phyloP scores from a whole-genome alignment of 2,888 invertebrate species.

The Cotesia congregata region DNA sequence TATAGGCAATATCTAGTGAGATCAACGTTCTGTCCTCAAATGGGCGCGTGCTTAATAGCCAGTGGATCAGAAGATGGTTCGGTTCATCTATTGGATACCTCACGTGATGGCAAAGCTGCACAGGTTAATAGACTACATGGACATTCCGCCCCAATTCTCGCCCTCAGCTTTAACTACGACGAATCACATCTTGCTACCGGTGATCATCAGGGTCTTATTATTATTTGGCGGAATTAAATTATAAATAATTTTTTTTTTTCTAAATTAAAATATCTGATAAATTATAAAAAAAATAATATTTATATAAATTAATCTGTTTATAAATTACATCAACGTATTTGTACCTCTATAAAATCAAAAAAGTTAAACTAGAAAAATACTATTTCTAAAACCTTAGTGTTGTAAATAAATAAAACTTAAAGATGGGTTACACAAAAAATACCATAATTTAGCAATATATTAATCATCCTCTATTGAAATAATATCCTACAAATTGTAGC shows the following conservation, averaged over 20 bases:
- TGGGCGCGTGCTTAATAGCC: slow-evolving; percentile 66
- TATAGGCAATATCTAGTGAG: slow-evolving; percentile 72
- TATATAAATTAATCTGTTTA: not conserved
- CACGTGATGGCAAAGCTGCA: slow-evolving; percentile 68
- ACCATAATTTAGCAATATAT: slow-evolving; percentile 63
- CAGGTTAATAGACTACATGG: slow-evolving; percentile 78
- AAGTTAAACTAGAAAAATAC: slow-evolving; percentile 20
- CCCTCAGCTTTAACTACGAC: slow-evolving; percentile 89
- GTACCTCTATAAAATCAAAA: not conserved
- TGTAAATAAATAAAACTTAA: slow-evolving; percentile 7
- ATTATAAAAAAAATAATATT: not conserved
- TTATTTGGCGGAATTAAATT: slow-evolving; percentile 75
- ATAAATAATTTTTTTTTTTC: not conserved
- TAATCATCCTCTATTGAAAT: slow-evolving; percentile 64
- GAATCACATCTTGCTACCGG: slow-evolving; percentile 88
- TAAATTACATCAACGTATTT: not conserved
- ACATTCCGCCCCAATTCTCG: slow-evolving; percentile 86
- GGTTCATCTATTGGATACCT: slow-evolving; percentile 64
- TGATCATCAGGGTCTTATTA: slow-evolving; percentile 84
- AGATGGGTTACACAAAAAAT: slow-evolving; percentile 35
- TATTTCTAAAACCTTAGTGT: slow-evolving; percentile 29
- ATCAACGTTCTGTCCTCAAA: slow-evolving; percentile 85
- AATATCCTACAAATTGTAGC: slow-evolving; percentile 51
- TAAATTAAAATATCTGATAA: not conserved
- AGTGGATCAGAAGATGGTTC: slow-evolving; percentile 68